Evolutionary conservation across 2,888 invertebrate species (phyloP), one percentile per base, ranked within the genome.

Genomic region (Urechis unicinctus): DNA sequence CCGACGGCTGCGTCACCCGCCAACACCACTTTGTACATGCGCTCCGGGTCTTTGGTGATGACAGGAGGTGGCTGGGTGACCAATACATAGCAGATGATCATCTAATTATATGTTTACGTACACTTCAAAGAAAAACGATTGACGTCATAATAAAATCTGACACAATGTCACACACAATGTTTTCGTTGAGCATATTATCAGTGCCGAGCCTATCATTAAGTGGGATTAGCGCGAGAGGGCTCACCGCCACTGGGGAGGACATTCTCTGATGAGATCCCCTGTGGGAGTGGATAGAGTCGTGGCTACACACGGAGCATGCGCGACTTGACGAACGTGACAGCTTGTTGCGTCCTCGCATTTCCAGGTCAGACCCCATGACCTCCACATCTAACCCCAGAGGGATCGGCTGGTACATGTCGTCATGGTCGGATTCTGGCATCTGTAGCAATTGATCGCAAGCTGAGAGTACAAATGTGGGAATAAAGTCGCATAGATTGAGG

Each of bases 1-100:
- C 85, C 84, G 1, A 84, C 84, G 1, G 83, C 82, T 0, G 84
- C 83, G 67, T 85, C 84, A 0, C 84, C 84, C 17, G 83, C 83
- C 62, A 84, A 79, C 5, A 85, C 83, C 2, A 85, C 81, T 67
- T 84, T 83, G 69, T 82, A 85, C 53, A 84, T 82, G 46, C 84
- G 69, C 55, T 84, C 83, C 2, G 83, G 82, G 4, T 72, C 60
- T 28, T 50, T 50, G 3, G 56, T 52, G 26, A 56, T 61, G 4
- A 42, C 28, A 6, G 13, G 45, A 6, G 6, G 45, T 6, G 6
- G 36, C 9, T 13, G 13, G 9, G 36, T 13, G 36, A 13, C 13
- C 36, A 36, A 13, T 36, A 9, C 36, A 36, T 36, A 13, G 6
- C 9, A 36, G 13, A 36, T 36, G 13, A 36, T 6, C 36, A 13